Conservation (phyloP, 2,888 invertebrate genomes). For the Octonoba sinensis region DNA sequence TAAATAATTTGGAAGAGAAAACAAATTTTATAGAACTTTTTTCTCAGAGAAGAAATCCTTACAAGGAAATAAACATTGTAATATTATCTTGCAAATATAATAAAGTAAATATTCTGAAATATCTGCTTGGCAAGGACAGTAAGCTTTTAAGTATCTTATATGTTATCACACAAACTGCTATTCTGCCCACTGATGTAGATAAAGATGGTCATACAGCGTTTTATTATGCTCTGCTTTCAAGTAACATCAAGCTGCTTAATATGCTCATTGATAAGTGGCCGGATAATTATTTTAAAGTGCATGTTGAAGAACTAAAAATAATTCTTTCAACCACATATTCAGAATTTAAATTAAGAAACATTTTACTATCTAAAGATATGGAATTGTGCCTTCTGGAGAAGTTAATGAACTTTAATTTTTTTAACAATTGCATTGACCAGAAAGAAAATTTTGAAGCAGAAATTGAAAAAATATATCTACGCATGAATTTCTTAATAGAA, state of each 20-base stretch:
- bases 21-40: no score
- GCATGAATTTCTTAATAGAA: neutral
- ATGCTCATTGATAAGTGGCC: slow-evolving; percentile 1
- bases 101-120: neutral
- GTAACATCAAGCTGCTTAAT: neutral
- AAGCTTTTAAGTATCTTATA: slow-evolving; percentile 11
- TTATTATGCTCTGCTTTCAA: slow-evolving; percentile 27
- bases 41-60: no score
- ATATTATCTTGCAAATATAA: slow-evolving; percentile 18
- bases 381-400: neutral
- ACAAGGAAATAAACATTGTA: slow-evolving; percentile 5
- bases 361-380: slow-evolving; percentile 10
- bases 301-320: slow-evolving; percentile 5
- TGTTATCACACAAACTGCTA: neutral
- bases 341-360: slow-evolving; percentile 33
- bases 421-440: neutral
- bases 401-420: slow-evolving; percentile 11
- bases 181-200: slow-evolving; percentile 6
- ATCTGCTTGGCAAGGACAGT: neutral
- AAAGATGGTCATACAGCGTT: slow-evolving; percentile 23
- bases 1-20: no score
- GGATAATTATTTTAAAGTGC: neutral
- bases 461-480: slow-evolving; percentile 10
- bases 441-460: neutral
- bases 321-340: slow-evolving; percentile 9